Evolutionary conservation across 2,888 invertebrate species (phyloP), one percentile per base, ranked within the genome.

Genomic region (Cephus runcator): DNA sequence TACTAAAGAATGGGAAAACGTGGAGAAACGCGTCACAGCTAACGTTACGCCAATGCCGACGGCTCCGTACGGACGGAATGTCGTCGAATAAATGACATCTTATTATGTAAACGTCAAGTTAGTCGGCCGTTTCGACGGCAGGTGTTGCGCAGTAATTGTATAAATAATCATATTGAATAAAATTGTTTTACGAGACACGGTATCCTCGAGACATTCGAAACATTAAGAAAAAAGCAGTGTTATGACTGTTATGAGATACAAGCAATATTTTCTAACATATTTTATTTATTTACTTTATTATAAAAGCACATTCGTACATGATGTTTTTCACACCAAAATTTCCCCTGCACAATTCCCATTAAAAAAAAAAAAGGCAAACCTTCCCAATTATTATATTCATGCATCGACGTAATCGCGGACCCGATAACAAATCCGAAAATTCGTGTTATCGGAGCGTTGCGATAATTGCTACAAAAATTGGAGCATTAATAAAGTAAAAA

Each of bases 101-200:
- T 74, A 77, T 80, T 80, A 80, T 81, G 77, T 81, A 80, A 80
- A 73, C 77, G 77, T 80, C 73, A 80, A 77, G 69, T 35, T 77
- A 73, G 11, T 69, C n/a, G 76, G 30, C 35, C 76, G 69, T 76
- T 68, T 69, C 35, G 56, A 71, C 30, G 11, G 15, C 71, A 71
- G 71, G 71, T 71, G 71, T 71, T 34, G 30, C 71, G 31, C 30
- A 30, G 11, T 71, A 71, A 71, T 71, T 71, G 71, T 30, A 71
- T 71, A 71, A 71, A 71, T 30, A 40, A 40, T 40, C 40, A 40
- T 56, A 56, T 23, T 56, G 23, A 56, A 56, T 56, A 56, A 6
- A 23, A 23, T 56, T 9, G 23, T 23, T 56, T 56, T 23, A 56
- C 56, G 9, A 56, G 23, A 56, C 23, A 23, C 56, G 6, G 23